phyloP scores from a whole-genome alignment of 2,797 vertebrate species.

The Benthosema pterotum region DNA sequence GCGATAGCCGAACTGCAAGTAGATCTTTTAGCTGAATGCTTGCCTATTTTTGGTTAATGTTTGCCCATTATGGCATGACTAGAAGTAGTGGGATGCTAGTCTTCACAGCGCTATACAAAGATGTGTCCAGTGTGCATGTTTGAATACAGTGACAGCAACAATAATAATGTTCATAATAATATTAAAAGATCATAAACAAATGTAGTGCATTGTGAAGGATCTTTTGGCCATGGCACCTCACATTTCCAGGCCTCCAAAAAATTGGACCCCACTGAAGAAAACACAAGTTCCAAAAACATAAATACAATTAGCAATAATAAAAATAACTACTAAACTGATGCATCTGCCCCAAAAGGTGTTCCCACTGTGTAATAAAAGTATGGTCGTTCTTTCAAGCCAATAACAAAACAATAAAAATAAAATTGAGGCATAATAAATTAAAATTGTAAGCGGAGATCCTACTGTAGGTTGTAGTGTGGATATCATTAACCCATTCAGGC shows the following conservation, averaged over 20 bases:
- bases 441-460: too few species aligned
- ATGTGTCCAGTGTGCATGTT: not conserved
- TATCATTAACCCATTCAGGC: too few species aligned
- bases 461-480: too few species aligned
- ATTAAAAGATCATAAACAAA: not conserved
- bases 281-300: too few species aligned
- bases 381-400: not conserved
- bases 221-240: too few species aligned
- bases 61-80: too few species aligned
- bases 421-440: constrained; percentile 9
- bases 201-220: not conserved
- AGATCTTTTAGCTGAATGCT: too few species aligned
- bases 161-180: not conserved
- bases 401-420: not conserved
- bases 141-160: not conserved
- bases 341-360: not conserved
- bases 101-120: not conserved
- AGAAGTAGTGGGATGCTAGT: too few species aligned
- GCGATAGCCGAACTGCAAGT: too few species aligned
- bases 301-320: not conserved
- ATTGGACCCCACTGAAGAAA: too few species aligned
- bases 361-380: not conserved
- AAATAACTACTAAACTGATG: constrained; percentile 1
- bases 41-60: too few species aligned
- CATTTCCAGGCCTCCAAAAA: too few species aligned